Conservation (phyloP, 2,113 vertebrate genomes). For the Urocitellus parryii region DNA sequence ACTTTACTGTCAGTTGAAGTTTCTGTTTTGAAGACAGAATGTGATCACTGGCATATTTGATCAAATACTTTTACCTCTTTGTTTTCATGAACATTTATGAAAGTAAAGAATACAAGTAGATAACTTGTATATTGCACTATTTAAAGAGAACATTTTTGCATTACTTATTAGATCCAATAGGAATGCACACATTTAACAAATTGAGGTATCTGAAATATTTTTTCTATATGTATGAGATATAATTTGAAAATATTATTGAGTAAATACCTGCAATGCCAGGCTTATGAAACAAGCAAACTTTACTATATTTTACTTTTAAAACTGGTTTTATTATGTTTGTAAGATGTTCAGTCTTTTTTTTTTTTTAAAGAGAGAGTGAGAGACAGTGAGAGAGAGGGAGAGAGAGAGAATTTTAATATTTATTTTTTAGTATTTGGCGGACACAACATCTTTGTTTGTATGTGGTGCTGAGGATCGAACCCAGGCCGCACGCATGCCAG, state of each 20-base stretch:
- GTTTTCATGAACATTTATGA: conserved; percentile 28
- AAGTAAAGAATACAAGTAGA: neutral
- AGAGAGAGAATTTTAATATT: no score
- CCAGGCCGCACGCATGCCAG: no score
- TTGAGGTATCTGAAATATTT: neutral
- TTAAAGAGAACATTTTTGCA: neutral
- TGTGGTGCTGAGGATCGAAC: no score
- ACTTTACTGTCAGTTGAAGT: neutral
- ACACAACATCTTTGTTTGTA: no score
- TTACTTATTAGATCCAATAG: neutral
- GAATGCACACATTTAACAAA: neutral
- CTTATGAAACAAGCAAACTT: neutral
- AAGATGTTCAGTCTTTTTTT: neutral
- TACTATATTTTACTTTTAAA: neutral
- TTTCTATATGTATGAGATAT: neutral
- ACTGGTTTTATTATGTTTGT: neutral
- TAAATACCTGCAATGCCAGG: neutral
- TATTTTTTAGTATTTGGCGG: no score
- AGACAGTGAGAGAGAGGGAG: no score
- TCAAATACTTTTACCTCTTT: neutral
- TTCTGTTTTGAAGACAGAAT: conserved; percentile 54
- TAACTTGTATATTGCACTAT: neutral
- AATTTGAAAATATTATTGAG: neutral
- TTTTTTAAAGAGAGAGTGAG: no score
- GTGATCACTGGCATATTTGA: neutral